Base-by-base conservation (phyloP, 2,113 vertebrate genomes). In the Ramphastos sulfuratus region DNA sequence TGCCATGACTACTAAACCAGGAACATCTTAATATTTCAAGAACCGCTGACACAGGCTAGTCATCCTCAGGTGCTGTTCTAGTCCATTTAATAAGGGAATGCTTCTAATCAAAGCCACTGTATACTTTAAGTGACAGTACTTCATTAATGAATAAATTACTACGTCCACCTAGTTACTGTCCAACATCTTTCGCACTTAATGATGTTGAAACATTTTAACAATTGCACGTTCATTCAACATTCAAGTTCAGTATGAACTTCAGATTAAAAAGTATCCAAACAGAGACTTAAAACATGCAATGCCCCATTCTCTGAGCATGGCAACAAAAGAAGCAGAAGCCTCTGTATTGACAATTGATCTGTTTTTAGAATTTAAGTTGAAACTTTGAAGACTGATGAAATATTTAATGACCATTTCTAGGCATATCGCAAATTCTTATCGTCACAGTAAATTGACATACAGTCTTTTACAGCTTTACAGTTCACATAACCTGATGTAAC, bases 331-430 rank as follows among this genome's bases (percentile, higher is more conserved):
- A 90, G 73, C 69, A 90, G 65, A 92, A 82, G 31, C 24, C 46
- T 50, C 44, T 88, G 56, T 33, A 71, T 75, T 72, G 79, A 90
- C 85, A 83, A 93, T 64, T 91, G 63, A 70, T 91, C 91, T 96
- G 80, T 92, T 97, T 96, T 97, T 87, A 46, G 91, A 87, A 82
- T 92, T 97, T 92, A 91, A 92, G 86, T 96, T 87, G 92, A 94
- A 89, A 89, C 46, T 82, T 61, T 73, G 92, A 97, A 93, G 91
- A 94, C 92, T 93, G 82, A 93, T 82, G 72, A 94, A 96, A 94
- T 94, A 96, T 70, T 96, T 93, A 96, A 93, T 85, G 54, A 96
- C 73, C 95, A 93, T 95, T 97, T 97, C 82, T 92, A 93, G 89
- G 84, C 87, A 95, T 14, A 61, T 67, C 92, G 88, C 73, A 87